Base-by-base conservation (phyloP, 2,888 invertebrate species). In the Esperia sulphurella region DNA sequence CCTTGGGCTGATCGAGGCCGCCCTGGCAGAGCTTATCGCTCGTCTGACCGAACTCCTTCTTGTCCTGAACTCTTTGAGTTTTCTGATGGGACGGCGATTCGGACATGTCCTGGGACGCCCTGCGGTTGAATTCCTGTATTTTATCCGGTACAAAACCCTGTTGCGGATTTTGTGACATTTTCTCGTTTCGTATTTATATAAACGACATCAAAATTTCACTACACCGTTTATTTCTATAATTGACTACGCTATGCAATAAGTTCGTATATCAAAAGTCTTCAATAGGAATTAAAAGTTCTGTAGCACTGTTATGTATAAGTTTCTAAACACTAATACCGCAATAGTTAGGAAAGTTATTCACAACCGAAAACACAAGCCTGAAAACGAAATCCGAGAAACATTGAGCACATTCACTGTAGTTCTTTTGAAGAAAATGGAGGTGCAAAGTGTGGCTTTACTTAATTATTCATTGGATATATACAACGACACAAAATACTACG, bases 61-160 rank as follows among this genome's bases (percentile, higher is more conserved):
- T 84, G 0, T 78, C 65, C 2, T n/a, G 67, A 63, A 44, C 61
- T 65, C 46, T 75, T 43, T 47, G 54, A 13, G 59, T 57, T 46
- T 72, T 72, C 30, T 68, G 64, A 21, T 60, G 65, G 4, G 61
- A 46, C 7, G 75, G 64, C 12, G 80, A 68, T 4, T 85, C 84
- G 0, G 79, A 62, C 54, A 78, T 65, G 40, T 90, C 90, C 47
- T 83, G 86, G 0, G 88, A 88, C 29, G 84, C 79, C 46, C 89
- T 68, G 0, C 88, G 67, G 48, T 85, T 88, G 41, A 85, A 77
- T 61, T 90, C 90, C 60, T 85, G 86, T 7, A 83, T 69, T 54
- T 88, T 89, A 52, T 89, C 89, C 39, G 86, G 80, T 46, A 83
- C 85, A 53, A 82, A 84, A 21, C 84, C 85, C 69, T 80, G 83